A percentile compares a stretch with the other conserved stretches of the same genome.
These are phyloP conservation scores for Heliangelus exortis DNA, from an alignment of 2,797 vertebrate genomes.

Conservation along the genomic window DNA sequence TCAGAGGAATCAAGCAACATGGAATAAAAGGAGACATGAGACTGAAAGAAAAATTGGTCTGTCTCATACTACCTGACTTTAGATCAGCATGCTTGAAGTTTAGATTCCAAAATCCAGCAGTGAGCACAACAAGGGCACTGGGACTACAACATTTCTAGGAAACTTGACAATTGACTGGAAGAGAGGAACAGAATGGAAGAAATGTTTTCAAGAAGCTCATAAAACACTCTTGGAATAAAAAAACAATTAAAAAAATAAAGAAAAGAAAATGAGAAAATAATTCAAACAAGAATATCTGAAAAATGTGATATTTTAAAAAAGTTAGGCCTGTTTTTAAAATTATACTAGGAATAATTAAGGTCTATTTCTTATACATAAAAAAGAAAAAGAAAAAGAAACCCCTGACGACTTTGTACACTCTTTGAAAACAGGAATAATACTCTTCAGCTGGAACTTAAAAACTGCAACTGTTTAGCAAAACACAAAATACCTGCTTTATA, in stretches of 20 bases:
- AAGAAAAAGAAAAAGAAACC: accelerated
- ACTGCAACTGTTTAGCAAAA: background rate
- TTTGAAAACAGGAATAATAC: background rate
- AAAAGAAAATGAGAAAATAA: background rate
- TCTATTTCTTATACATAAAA: background rate
- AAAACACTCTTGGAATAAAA: background rate
- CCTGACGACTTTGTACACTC: background rate
- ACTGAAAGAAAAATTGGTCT: background rate
- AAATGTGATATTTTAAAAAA: background rate
- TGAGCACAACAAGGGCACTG: background rate
- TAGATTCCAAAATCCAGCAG: background rate
- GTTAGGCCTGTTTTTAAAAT: background rate
- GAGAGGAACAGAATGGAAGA: background rate
- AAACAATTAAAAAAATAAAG: background rate
- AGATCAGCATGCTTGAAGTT: background rate
- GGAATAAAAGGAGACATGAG: background rate
- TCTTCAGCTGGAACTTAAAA: background rate
- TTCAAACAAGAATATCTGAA: background rate
- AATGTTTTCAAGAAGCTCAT: background rate
- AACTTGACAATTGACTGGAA: background rate
- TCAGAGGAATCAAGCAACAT: background rate
- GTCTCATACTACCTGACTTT: background rate
- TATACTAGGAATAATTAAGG: background rate
- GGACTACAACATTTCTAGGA: background rate
- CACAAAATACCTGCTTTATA: background rate